These are phyloP conservation scores for Geodia barretti DNA, from an alignment of 37 sponge, comb jelly and placozoan genomes.

Conservation along the genomic window DNA sequence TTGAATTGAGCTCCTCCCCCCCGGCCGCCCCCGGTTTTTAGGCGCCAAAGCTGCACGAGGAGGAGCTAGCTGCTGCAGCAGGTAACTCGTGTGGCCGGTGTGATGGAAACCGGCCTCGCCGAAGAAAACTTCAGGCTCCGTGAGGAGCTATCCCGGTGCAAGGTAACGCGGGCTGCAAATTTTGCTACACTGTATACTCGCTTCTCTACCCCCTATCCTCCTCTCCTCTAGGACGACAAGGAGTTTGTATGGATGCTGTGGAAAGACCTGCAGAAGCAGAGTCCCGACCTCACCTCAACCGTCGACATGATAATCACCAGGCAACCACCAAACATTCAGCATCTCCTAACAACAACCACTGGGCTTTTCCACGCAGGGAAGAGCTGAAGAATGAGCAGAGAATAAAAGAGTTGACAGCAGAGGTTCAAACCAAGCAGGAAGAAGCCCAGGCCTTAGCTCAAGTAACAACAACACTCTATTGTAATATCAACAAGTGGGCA, in stretches of 20 bases:
- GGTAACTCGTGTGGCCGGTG: too few species aligned
- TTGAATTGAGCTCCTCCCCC: too few species aligned
- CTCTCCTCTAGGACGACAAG: conserved; percentile 68
- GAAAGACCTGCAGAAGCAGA: conserved; percentile 68
- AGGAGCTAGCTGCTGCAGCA: too few species aligned
- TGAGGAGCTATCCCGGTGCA: conserved; percentile 49
- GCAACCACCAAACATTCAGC: conserved; percentile 1
- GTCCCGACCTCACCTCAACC: conserved; percentile 70
- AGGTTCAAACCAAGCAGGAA: conserved; percentile 16
- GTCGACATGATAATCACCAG: conserved; percentile 64
- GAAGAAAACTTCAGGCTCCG: conserved; percentile 40
- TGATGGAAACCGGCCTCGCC: not conserved
- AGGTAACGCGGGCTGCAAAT: conserved; percentile 19
- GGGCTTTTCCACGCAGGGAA: conserved; percentile 32
- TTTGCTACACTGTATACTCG: not conserved
- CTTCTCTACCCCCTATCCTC: not conserved
- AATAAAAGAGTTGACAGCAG: not conserved
- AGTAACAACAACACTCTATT: too few species aligned
- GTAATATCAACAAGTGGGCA: too few species aligned
- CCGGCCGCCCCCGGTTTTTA: too few species aligned
- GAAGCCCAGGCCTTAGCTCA: not conserved
- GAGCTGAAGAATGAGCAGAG: conserved; percentile 40
- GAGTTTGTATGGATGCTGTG: conserved; percentile 88
- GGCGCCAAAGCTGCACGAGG: too few species aligned
- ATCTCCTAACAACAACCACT: not conserved